A percentile compares a stretch with the other conserved stretches of the same genome.
These are phyloP conservation scores for Dinoponera quadriceps DNA, from an alignment of 1,140 invertebrate species.

Conservation along the genomic window DNA sequence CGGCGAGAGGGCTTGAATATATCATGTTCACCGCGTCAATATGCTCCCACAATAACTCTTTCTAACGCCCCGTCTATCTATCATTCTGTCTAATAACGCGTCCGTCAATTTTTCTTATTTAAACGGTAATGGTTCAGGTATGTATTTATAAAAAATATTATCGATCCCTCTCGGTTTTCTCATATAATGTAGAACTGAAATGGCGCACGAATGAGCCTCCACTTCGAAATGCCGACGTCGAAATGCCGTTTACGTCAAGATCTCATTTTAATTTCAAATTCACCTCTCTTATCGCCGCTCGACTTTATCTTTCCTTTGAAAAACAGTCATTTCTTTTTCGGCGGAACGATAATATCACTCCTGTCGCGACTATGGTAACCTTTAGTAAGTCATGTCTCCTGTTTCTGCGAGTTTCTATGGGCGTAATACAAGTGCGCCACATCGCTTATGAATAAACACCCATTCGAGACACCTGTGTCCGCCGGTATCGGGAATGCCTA, in stretches of 20 bases:
- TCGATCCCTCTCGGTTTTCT: background rate
- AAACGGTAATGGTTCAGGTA: background rate
- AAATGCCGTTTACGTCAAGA: constrained; percentile 27
- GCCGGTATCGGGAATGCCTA: background rate
- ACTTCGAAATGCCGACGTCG: background rate
- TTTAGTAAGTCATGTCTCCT: constrained; percentile 2
- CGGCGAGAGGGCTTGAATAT: background rate
- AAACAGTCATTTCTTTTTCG: background rate
- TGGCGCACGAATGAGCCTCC: constrained; percentile 36
- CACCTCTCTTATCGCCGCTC: background rate
- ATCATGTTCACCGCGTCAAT: background rate
- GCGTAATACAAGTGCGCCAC: background rate
- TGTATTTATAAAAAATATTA: too few relatives aligned
- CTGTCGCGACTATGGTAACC: constrained; percentile 1
- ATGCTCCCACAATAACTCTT: background rate
- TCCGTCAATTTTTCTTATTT: background rate
- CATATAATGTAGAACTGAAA: constrained; percentile 7
- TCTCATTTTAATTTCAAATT: constrained; percentile 35
- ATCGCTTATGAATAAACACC: constrained; percentile 23
- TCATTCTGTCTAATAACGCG: background rate
- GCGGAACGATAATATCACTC: constrained; percentile 24
- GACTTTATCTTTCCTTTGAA: background rate
- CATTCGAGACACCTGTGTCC: background rate
- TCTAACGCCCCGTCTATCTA: background rate
- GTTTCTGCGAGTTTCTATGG: background rate